Evolutionary conservation across 2,113 vertebrate genomes (phyloP).

Genomic region (Asarcornis scutulata): DNA sequence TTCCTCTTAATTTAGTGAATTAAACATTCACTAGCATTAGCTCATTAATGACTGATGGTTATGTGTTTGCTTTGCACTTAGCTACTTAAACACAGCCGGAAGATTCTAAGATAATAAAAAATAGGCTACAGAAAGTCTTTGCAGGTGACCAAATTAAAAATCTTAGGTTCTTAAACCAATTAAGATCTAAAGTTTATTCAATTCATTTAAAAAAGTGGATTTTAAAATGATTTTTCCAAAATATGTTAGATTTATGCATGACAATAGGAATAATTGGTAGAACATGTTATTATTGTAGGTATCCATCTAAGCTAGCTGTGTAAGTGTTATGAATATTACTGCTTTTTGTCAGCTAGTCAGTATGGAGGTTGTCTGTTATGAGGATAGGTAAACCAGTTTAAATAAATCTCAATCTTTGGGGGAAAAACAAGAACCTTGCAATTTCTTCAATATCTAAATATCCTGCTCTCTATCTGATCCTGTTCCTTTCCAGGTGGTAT

Average conservation of each 20-base stretch:
- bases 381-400: neutral
- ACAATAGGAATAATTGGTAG: neutral
- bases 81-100: neutral
- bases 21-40: neutral
- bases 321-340: neutral
- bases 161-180: neutral
- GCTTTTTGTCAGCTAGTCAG: neutral
- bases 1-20: neutral
- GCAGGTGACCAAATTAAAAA: neutral
- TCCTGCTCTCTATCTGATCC: neutral
- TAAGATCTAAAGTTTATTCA: neutral
- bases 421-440: accelerated
- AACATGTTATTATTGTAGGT: neutral
- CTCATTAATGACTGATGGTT: neutral
- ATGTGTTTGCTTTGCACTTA: neutral
- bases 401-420: neutral
- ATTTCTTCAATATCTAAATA: neutral
- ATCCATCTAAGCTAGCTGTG: neutral
- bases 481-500: neutral
- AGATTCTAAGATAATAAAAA: neutral
- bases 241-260: neutral
- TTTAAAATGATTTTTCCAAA: neutral
- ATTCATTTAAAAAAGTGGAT: neutral
- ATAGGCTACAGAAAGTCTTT: neutral
- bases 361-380: neutral